phyloP scores from a whole-genome alignment of 2,797 vertebrate species.

The Bradypodion ventrale region DNA sequence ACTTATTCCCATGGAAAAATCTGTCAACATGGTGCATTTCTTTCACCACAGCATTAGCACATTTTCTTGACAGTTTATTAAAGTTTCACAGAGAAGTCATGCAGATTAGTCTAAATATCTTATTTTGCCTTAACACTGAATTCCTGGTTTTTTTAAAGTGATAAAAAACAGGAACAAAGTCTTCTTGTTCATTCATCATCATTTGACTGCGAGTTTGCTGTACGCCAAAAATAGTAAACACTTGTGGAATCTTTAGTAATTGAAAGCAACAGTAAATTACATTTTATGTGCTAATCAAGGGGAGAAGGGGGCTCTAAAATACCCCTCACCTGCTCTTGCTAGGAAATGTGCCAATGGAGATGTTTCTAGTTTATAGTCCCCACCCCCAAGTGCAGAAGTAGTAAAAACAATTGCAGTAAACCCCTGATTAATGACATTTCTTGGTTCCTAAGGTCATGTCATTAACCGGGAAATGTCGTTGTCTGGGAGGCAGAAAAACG shows the following conservation, averaged over 20 bases:
- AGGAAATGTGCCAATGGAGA: constrained; percentile 61
- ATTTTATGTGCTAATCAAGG: constrained; percentile 72
- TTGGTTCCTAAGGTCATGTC: too few relatives aligned
- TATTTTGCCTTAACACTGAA: constrained; percentile 64
- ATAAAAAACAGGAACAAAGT: constrained; percentile 58
- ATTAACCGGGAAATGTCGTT: too few relatives aligned
- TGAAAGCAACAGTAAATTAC: constrained; percentile 74
- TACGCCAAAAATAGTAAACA: constrained; percentile 72
- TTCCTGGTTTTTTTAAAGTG: constrained; percentile 58
- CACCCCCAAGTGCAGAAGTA: background rate
- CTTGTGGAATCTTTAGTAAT: constrained; percentile 69
- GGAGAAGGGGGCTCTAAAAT: constrained; percentile 66
- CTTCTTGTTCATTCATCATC: constrained; percentile 69
- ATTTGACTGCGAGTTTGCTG: constrained; percentile 64
- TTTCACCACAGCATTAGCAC: constrained; percentile 58
- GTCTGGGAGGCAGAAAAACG: too few relatives aligned
- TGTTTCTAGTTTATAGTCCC: constrained; percentile 6
- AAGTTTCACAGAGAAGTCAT: constrained; percentile 62
- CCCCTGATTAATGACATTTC: too few relatives aligned
- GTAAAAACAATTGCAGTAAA: too few relatives aligned
- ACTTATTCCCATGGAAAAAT: constrained; percentile 46
- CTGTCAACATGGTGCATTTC: constrained; percentile 52
- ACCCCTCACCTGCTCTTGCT: constrained; percentile 57
- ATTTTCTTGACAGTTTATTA: constrained; percentile 69
- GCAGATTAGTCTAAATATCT: constrained; percentile 68